Base-by-base conservation (phyloP, 53 echinoderm and acorn worm species). In the Patiria pectinifera region DNA sequence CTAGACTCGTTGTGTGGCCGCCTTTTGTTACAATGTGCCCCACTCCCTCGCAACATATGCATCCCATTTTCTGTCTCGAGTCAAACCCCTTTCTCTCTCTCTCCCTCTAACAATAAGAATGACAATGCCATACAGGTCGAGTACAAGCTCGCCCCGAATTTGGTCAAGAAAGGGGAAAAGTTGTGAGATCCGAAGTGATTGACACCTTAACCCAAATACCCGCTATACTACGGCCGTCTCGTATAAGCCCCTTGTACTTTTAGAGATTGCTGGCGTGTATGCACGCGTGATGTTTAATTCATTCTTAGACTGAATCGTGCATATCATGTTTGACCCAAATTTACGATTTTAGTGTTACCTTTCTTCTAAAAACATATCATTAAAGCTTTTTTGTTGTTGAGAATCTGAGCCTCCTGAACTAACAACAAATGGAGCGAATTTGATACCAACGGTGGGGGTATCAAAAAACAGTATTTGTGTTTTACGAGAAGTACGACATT, bases 11-110 rank as follows among this genome's bases (percentile, higher is more conserved):
- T 87, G 87, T 87, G 87, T 87, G 87, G 87, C 87, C 87, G 87
- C 87, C 87, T 87, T 87, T 87, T 87, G 87, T 87, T 78, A 87
- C 87, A 87, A 78, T 60, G 76, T 62, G 76, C 48, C 61, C 48
- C 60, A 48, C 60, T 87, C 78, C 87, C 15, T 72, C 35, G 77
- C 78, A 76, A 87, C 76, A 87, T 87, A 87, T 87, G 87, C 87
- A 87, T 87, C 72, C 87, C 87, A 87, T 87, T 87, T 87, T 59
- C 77, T 16, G 83, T 87, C 85, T 66, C 44, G 16, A 53, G 16
- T 22, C 71, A 48, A 6, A 48, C 49, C 86, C 78, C 78, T 35
- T 48, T 59, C 53, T n/a, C 82, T 18, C 80, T 8, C 53, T 8
- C 53, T 8, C 53, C 53, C 53, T 8, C 8, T 53, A 53, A 53